phyloP scores from a whole-genome alignment of 2,888 invertebrate species.

The Chrysodeixis includens region DNA sequence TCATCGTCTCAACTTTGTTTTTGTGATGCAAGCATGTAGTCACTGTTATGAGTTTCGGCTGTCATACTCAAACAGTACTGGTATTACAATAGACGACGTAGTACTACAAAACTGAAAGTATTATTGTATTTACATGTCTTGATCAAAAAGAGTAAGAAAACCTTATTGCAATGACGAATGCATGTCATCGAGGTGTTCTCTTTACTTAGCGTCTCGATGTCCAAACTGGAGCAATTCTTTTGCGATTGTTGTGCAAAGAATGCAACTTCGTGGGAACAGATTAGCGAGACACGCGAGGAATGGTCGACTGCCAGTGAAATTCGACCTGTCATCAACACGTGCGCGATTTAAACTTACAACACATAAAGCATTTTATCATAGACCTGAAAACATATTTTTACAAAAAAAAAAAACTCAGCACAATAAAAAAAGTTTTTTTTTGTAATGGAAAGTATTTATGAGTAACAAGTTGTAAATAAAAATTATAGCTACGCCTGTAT shows the following conservation, averaged over 20 bases:
- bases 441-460: no score
- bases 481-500: not conserved
- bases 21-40: constrained; percentile 49
- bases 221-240: constrained; percentile 49
- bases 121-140: not conserved
- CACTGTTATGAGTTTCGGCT: constrained; percentile 12
- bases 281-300: constrained; percentile 60
- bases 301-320: constrained; percentile 60
- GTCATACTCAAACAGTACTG: not conserved
- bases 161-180: constrained; percentile 35
- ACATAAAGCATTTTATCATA: not conserved
- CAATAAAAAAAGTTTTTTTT: not conserved
- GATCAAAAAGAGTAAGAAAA: not conserved
- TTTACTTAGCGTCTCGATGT: constrained; percentile 28
- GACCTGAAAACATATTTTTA: not conserved
- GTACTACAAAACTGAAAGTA: not conserved
- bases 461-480: not conserved
- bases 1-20: constrained; percentile 54
- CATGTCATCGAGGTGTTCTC: constrained; percentile 17
- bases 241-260: constrained; percentile 59
- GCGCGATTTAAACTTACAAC: constrained; percentile 38
- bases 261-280: constrained; percentile 68
- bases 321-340: constrained; percentile 60
- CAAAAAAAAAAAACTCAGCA: not conserved
- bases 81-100: constrained; percentile 6